phyloP scores from a whole-genome alignment of 2,113 vertebrate genomes.

The Ailurus styani region DNA sequence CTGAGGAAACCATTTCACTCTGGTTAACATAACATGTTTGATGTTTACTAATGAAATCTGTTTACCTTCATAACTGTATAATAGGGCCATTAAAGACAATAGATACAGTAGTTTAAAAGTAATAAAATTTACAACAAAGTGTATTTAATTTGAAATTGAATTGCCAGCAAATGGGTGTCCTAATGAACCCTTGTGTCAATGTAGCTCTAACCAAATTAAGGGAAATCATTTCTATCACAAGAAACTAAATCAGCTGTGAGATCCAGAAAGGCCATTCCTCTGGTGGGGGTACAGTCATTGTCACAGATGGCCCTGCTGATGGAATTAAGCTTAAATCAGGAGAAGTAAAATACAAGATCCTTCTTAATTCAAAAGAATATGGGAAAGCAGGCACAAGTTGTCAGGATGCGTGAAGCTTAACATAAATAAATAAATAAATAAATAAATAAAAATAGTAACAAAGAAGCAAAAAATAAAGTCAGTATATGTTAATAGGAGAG shows the following conservation, averaged over 20 bases:
- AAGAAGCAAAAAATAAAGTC: background rate
- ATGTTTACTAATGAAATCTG: slow-evolving; percentile 82
- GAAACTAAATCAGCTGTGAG: slow-evolving; percentile 79
- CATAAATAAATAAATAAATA: background rate
- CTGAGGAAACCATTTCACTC: slow-evolving; percentile 28
- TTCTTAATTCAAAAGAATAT: slow-evolving; percentile 35
- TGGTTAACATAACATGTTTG: slow-evolving; percentile 73
- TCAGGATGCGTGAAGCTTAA: background rate
- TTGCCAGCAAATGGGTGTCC: slow-evolving; percentile 82
- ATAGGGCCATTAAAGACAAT: slow-evolving; percentile 83
- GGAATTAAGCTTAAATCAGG: slow-evolving; percentile 46
- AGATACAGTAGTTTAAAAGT: slow-evolving; percentile 88
- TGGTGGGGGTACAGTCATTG: slow-evolving; percentile 54
- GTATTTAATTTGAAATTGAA: slow-evolving; percentile 89
- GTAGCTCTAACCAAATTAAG: slow-evolving; percentile 81
- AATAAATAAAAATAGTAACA: background rate
- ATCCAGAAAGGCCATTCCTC: slow-evolving; percentile 71
- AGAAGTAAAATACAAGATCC: slow-evolving; percentile 5
- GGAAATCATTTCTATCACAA: slow-evolving; percentile 80
- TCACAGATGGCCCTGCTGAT: slow-evolving; percentile 52
- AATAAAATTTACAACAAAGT: slow-evolving; percentile 86
- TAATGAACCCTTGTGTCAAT: slow-evolving; percentile 83
- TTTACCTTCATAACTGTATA: slow-evolving; percentile 86
- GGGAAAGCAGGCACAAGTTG: background rate
- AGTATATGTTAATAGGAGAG: background rate